Evolutionary conservation across 2,888 invertebrate species (phyloP), one percentile per base, ranked within the genome.

Genomic region (Periphyllus acericola): DNA sequence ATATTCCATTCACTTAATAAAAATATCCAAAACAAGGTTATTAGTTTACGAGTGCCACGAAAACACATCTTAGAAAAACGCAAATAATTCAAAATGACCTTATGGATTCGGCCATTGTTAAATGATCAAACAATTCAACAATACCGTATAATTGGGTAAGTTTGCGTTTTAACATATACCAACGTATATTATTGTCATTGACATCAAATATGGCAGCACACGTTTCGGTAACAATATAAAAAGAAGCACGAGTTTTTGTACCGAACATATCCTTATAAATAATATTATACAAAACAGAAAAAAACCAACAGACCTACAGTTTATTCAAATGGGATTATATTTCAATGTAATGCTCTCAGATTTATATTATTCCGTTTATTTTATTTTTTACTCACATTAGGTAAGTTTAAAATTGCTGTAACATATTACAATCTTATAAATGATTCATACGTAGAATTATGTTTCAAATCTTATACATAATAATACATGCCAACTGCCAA

Each of bases 11-110:
- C 17, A 46, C 3, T 81, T 66, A 21, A n/a, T 29, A 40, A 14
- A 68, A 81, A 29, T 21, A 82, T 82, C 17, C 32, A 71, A 52
- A 82, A 82, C 82, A 82, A 71, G 81, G 71, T 71, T 82, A 81
- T 8, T 66, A 29, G 60, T 66, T 68, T 68, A 72, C n/a, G 19
- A 8, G 9, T 55, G 74, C 74, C 36, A n/a, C 11, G n/a, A 55
- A 83, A 83, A 74, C 6, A 36, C 36, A 74, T 74, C 36, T 83
- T 5, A 34, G 55, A 14, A 74, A 83, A 40, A 36, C 32, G 8
- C 21, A 29, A 66, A 34, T 60, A 66, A 66, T 75, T 40, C 11
- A 75, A 79, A 75, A 75, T 66, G 75, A 83, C 83, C 83, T 75
- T 83, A 75, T 66, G 75, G 21, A 40, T 66, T 75, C 40, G 14